These are phyloP conservation scores for Sycophila texana DNA, from an alignment of 2,888 invertebrate species.

Conservation along the genomic window DNA sequence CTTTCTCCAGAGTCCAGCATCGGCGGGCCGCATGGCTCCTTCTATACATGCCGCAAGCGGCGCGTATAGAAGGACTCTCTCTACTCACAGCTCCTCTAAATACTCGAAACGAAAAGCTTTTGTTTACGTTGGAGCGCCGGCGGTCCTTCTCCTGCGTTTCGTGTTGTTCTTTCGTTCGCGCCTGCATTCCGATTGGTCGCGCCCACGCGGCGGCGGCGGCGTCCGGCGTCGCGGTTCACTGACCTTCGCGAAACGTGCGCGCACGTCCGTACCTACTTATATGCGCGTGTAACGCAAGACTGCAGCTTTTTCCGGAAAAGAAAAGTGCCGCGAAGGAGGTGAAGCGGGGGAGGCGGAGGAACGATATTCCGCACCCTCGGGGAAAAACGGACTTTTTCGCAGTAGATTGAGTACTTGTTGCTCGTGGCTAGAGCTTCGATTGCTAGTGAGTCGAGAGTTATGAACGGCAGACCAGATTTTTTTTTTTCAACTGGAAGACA, in stretches of 20 bases:
- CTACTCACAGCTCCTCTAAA: no score
- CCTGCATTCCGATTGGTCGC: slow-evolving; percentile 56
- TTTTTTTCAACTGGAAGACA: no score
- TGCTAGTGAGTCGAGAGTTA: no score
- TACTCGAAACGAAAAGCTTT: slow-evolving; percentile 21
- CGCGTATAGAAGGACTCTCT: no score
- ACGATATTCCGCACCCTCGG: neutral
- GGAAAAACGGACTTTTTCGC: no score
- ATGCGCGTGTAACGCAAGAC: neutral
- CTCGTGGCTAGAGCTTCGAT: no score
- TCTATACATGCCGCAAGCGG: neutral
- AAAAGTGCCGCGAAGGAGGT: slow-evolving; percentile 7
- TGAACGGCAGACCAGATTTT: no score
- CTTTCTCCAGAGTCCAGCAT: neutral
- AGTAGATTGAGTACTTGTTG: slow-evolving; percentile 16
- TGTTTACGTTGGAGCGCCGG: slow-evolving; percentile 41
- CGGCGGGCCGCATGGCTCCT: neutral
- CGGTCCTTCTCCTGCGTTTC: neutral
- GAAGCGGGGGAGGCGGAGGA: no score
- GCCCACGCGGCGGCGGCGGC: slow-evolving; percentile 50
- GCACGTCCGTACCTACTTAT: neutral
- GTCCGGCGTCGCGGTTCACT: slow-evolving; percentile 49
- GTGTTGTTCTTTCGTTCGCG: neutral
- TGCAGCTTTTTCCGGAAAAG: slow-evolving; percentile 18
- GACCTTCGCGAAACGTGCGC: slow-evolving; percentile 47